Evolutionary conservation across 1,140 invertebrate genomes (phyloP), one percentile per base, ranked within the genome.

Genomic region (Nasonia longicornis): DNA sequence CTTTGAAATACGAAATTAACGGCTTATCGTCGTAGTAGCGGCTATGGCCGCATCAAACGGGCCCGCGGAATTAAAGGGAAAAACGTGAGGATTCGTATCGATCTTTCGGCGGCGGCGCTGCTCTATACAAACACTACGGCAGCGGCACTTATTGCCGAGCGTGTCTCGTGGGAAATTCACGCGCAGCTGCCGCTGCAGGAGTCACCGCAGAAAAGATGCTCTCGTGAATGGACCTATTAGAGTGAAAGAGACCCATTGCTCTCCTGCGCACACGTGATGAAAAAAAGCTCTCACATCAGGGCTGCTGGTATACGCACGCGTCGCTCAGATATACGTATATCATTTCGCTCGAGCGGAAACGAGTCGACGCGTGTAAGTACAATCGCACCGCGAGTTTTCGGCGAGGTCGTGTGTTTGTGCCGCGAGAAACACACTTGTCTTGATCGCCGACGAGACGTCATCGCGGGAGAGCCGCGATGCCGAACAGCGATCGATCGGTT

Each of bases 111-210:
- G 67, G 76, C 52, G 35, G n/a, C 38, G 22, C 52, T 58, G n/a
- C 52, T 58, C 6, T 10, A 6, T n/a, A 22, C 58, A 22, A 0
- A 22, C 70, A 35, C 71, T 38, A 12, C 73, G 0, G 72, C 12
- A 16, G 42, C 20, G 0, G 69, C 66, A 71, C 67, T 78, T 78
- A 78, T 71, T 67, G 77, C 7, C 67, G 14, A 48, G 26, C 69
- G 66, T 20, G 69, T 73, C 69, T 79, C 77, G 77, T 79, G 77
- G 77, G 77, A 79, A 79, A 79, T 79, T 72, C 69, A 64, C 48
- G 77, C 77, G 38, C 77, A 77, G 76, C 77, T 79, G 66, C 76
- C 10, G 52, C 75, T 10, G 35, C 75, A 26, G n/a, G 63, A 48
- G 75, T 48, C 38, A 69, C 63, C 75, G 64, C 64, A 67, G 64